phyloP scores from a whole-genome alignment of 30 jellyfish, hydroid and myxozoan species.

The Rhopilema esculentum region DNA sequence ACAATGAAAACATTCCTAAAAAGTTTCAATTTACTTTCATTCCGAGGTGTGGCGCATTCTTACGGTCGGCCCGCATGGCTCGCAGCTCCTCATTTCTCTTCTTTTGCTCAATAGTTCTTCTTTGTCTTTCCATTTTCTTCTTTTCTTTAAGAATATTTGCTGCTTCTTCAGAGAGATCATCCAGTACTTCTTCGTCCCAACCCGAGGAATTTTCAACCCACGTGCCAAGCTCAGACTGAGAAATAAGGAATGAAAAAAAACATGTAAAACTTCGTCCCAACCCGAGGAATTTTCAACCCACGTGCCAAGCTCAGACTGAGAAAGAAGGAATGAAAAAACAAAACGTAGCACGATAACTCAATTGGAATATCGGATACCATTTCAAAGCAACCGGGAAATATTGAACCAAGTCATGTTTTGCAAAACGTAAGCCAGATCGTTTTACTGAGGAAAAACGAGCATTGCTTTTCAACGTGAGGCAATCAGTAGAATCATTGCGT shows the following conservation, averaged over 20 bases:
- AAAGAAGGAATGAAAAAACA: background rate
- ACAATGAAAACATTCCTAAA: background rate
- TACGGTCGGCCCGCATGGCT: slow-evolving; percentile 30
- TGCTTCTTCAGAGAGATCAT: slow-evolving; percentile 63
- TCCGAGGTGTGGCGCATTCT: slow-evolving; percentile 2
- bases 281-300: slow-evolving; percentile 56
- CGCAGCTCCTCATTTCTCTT: slow-evolving; percentile 55
- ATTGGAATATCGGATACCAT: too few species aligned
- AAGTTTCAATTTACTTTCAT: slow-evolving; percentile 3
- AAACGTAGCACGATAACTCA: too few species aligned
- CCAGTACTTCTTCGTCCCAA: slow-evolving; percentile 55
- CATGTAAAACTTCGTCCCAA: slow-evolving; percentile 24
- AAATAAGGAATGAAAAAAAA: background rate
- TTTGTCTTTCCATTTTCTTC: slow-evolving; percentile 49
- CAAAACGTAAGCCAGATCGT: too few species aligned
- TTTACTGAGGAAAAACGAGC: too few species aligned
- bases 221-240: slow-evolving; percentile 61
- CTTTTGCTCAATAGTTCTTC: slow-evolving; percentile 47
- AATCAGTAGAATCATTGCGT: too few species aligned
- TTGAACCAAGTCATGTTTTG: too few species aligned
- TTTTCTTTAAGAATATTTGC: slow-evolving; percentile 44
- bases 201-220: slow-evolving; percentile 56
- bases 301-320: slow-evolving; percentile 61
- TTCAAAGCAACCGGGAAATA: too few species aligned
- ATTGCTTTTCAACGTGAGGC: too few species aligned